Percentiles rank a stretch among this genome's conserved stretches.
Conservation (phyloP, 2,888 invertebrate species). For the Acronicta leporina region DNA sequence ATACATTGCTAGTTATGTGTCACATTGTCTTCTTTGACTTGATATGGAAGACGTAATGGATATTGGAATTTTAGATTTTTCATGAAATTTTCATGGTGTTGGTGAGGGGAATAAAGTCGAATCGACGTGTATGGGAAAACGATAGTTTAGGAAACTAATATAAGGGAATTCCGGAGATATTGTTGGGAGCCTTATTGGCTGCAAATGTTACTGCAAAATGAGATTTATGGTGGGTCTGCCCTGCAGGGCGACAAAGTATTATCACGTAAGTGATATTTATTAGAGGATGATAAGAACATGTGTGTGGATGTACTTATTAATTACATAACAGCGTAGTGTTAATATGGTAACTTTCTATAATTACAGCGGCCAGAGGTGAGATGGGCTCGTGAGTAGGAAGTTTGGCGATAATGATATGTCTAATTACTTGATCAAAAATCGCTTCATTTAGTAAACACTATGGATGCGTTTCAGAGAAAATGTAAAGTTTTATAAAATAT, state of each 20-base stretch:
- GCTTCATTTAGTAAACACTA: too few relatives aligned
- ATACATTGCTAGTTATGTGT: conserved; percentile 60
- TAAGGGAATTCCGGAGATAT: conserved; percentile 71
- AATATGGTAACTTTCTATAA: too few relatives aligned
- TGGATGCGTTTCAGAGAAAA: too few relatives aligned
- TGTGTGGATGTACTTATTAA: too few relatives aligned
- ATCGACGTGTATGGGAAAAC: conserved; percentile 64
- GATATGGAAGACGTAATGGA: conserved; percentile 55
- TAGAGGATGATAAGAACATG: neutral
- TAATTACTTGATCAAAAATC: too few relatives aligned
- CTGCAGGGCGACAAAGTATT: conserved; percentile 21
- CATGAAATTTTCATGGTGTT: conserved; percentile 44
- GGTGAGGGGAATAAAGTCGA: conserved; percentile 55
- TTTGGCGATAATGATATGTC: too few relatives aligned
- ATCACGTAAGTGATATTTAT: conserved; percentile 35
- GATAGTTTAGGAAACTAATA: conserved; percentile 77
- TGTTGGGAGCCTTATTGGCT: conserved; percentile 72
- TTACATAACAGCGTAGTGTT: too few relatives aligned
- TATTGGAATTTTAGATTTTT: conserved; percentile 38
- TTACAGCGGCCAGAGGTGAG: too few relatives aligned
- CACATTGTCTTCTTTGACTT: conserved; percentile 30
- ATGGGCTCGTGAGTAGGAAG: too few relatives aligned
- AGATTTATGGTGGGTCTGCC: conserved; percentile 31
- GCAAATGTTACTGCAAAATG: conserved; percentile 37
- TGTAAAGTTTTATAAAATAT: too few relatives aligned